Conservation (phyloP, 92 coral and sea anemone species). For the Isaurus tuberculatus region DNA sequence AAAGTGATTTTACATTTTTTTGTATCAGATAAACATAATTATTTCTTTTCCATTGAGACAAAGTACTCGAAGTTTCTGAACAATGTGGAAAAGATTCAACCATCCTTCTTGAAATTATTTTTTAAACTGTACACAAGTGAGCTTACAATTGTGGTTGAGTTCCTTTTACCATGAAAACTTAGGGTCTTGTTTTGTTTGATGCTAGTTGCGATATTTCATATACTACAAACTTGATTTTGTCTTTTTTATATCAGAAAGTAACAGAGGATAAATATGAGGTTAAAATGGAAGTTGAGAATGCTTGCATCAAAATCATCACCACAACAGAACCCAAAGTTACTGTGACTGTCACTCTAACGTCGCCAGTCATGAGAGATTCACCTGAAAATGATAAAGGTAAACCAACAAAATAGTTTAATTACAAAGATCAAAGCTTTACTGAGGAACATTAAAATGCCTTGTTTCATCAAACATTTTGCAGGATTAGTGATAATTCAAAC, state of each 20-base stretch:
- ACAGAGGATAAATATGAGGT: slow-evolving; percentile 96
- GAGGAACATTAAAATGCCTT: slow-evolving; percentile 44
- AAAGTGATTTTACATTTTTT: not conserved
- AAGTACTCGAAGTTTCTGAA: too few relatives aligned
- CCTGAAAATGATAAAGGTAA: slow-evolving; percentile 82
- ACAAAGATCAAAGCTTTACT: slow-evolving; percentile 22
- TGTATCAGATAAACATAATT: too few relatives aligned
- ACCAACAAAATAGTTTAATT: not conserved
- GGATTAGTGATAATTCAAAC: not conserved
- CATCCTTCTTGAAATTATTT: too few relatives aligned
- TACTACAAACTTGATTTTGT: not conserved
- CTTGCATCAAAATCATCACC: slow-evolving; percentile 73
- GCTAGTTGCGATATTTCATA: not conserved
- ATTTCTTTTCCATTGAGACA: too few relatives aligned
- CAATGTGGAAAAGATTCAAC: too few relatives aligned
- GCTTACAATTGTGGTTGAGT: too few relatives aligned
- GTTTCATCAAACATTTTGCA: not conserved
- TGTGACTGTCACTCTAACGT: slow-evolving; percentile 89
- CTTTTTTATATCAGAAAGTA: slow-evolving; percentile 71
- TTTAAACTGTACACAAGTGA: too few relatives aligned
- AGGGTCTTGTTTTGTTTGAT: not conserved
- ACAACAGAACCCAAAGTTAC: slow-evolving; percentile 82
- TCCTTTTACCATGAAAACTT: too few relatives aligned
- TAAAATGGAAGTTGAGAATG: slow-evolving; percentile 59
- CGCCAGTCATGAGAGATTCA: slow-evolving; percentile 95